Base-by-base conservation (phyloP, 30 jellyfish, hydroid and myxozoan species). In the Cassiopea andromeda region DNA sequence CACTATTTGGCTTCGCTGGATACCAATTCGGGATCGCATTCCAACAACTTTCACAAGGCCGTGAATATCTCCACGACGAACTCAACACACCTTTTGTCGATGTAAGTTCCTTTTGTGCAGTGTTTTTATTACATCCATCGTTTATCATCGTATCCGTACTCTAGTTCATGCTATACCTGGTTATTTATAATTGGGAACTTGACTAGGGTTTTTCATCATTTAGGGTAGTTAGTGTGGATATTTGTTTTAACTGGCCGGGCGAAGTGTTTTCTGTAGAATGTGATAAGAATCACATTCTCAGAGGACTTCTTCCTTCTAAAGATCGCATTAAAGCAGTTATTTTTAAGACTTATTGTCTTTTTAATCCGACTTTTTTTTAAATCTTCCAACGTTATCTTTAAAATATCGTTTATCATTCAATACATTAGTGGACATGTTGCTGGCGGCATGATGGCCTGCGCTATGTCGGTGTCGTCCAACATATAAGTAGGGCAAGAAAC, bases 21-120 rank as follows among this genome's bases (percentile, higher is more conserved):
- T 70, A 70, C 54, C 79, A 17, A 14, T 19, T 64, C 6, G 0
- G 43, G 73, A 64, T 9, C 73, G 73, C 73, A 64, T 64, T 64
- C 73, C 73, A 64, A 64, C 79, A 10, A 10, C 50, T 16, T 43
- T 70, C 79, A 70, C 57, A 70, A 70, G 79, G 79, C 79, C 79
- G 79, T 70, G 79, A 70, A 38, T 70, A 70, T 2, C 10, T 18
- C 57, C 57, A 70, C 79, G 54, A 70, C 49, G n/a, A 16, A 70
- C 49, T 70, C 79, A 70, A 70, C 57, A 70, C 79, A 70, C 38
- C 79, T 6, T 70, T 70, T 5, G 4, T 70, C 18, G 15, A n/a
- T 70, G 79, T 70, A 70, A 70, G 79, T 70, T 16, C 10, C 49
- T 70, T 12, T 16, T 70, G 15, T 43, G 46, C 79, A 70, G 1